These are phyloP conservation scores for Macheiramphus alcinus DNA, from an alignment of 2,113 vertebrate species.

Conservation along the genomic window DNA sequence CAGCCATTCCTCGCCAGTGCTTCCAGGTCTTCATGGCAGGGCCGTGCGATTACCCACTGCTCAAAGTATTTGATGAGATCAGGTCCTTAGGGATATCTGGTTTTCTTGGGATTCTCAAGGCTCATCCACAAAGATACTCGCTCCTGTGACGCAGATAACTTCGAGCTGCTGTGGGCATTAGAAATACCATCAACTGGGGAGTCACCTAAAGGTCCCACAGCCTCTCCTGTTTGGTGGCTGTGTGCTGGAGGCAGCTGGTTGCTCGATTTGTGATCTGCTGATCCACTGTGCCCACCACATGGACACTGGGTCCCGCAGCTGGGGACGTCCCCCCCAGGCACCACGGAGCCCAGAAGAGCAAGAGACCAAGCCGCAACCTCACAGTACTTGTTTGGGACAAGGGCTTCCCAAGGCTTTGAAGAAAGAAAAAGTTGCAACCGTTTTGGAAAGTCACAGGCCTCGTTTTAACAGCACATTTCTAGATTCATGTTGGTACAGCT, in stretches of 20 bases:
- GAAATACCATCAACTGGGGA: background rate
- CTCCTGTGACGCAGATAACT: background rate
- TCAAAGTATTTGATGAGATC: background rate
- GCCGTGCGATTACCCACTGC: background rate
- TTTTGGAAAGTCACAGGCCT: background rate
- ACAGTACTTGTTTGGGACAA: background rate
- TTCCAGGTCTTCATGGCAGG: background rate
- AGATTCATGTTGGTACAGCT: background rate
- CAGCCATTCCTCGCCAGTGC: background rate
- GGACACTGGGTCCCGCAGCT: background rate
- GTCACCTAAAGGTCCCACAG: background rate
- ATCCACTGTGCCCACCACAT: background rate
- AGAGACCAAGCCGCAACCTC: background rate
- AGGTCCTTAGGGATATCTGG: background rate
- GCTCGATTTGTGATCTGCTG: background rate
- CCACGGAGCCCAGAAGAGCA: background rate
- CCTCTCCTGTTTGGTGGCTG: background rate
- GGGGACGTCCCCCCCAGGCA: background rate
- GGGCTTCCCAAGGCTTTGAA: background rate
- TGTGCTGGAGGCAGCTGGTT: background rate
- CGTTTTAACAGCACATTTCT: fast-evolving
- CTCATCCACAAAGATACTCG: background rate
- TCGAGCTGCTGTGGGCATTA: background rate
- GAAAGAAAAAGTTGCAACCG: background rate
- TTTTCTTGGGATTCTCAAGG: background rate